phyloP scores from a whole-genome alignment of 2,113 vertebrate genomes.

The Speoplatyrhinus poulsoni region DNA sequence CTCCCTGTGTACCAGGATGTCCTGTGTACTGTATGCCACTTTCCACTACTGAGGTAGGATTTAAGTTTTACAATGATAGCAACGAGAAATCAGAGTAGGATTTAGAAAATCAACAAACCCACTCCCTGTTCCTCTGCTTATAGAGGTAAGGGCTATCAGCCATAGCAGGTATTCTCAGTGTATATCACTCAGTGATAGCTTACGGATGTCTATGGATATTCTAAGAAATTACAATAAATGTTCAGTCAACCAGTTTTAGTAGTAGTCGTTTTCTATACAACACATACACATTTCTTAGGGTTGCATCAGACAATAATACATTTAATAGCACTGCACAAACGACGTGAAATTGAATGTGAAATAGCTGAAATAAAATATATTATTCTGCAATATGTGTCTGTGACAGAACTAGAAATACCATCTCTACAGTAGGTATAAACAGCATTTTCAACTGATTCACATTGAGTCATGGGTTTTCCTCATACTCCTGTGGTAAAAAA shows the following conservation, averaged over 20 bases:
- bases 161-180: too few species aligned
- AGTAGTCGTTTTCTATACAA: constrained; percentile 13
- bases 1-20: too few species aligned
- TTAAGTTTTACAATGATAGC: too few species aligned
- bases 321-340: constrained; percentile 7
- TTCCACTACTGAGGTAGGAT: too few species aligned
- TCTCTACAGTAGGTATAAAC: constrained; percentile 13
- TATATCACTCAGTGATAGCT: too few species aligned
- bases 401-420: constrained; percentile 29
- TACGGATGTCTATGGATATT: too few species aligned
- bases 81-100: too few species aligned
- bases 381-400: constrained; percentile 22
- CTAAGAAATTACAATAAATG: too few species aligned
- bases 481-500: not conserved
- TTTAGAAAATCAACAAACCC: too few species aligned
- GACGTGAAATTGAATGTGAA: constrained; percentile 34
- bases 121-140: too few species aligned
- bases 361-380: constrained; percentile 46
- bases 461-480: constrained; percentile 25
- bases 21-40: too few species aligned
- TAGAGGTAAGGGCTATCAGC: too few species aligned
- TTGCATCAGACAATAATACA: constrained; percentile 32
- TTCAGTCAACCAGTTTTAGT: not conserved
- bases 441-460: constrained; percentile 25
- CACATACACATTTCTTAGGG: constrained; percentile 10